Evolutionary conservation across 2,113 vertebrate genomes (phyloP), one percentile per base, ranked within the genome.

Genomic region (Nannobrachium achirus): DNA sequence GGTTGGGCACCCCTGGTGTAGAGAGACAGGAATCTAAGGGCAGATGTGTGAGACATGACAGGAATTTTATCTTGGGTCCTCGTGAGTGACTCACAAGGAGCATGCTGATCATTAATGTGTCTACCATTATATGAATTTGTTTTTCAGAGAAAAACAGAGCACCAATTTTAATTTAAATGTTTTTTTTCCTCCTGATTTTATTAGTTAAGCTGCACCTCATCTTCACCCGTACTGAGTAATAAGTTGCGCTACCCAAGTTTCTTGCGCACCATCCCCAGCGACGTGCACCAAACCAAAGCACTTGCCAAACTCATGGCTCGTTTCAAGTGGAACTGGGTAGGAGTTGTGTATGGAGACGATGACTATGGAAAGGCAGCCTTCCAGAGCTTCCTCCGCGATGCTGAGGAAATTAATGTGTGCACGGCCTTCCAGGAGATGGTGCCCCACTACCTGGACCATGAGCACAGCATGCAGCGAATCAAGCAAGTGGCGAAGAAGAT

Each of bases 241-340:
- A 87, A 85, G 18, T 0, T 64, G 8, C 80, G 85, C 10, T 91
- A 76, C 44, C 79, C 88, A 13, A 63, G 76, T 18, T 88, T 92
- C 48, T 11, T 92, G 0, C 88, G 91, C 14, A 92, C 91, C 4
- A 49, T 92, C 25, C 91, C 92, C 40, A 92, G 86, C 66, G 92
- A 93, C 19, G 59, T 51, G 7, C 79, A 92, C 69, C 91, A 92
- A 67, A 91, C 83, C 1, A 58, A 73, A 59, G 92, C 91, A 1
- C 4, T 91, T 41, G 82, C 83, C 6, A 69, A 75, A 50, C 51
- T 92, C 1, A 83, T 92, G 82, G 33, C 25, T 0, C 19, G 71
- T 40, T 91, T 72, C 19, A 1, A 7, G 0, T 93, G 92, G 92
- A 80, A 89, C 63, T 93, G 91, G 91, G 74, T 93, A 1, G 91